A percentile compares a stretch with the other conserved stretches of the same genome.
Conservation (phyloP, 1,140 invertebrate genomes). For the Achatina immaculata region DNA sequence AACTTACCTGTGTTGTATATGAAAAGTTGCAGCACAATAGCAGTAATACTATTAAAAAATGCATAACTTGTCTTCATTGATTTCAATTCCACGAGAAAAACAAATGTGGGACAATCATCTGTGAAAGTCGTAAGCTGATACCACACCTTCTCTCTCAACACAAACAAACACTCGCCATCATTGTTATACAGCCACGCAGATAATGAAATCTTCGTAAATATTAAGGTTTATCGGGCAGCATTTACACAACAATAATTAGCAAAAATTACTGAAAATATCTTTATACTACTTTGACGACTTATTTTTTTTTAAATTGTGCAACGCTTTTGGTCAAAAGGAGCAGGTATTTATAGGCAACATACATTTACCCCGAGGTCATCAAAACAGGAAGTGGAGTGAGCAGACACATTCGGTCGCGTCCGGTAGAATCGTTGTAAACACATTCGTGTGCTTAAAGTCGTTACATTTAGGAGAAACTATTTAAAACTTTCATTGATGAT, state of each 20-base stretch:
- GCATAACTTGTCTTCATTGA: neutral
- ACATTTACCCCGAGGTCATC: neutral
- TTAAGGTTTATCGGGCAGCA: no score
- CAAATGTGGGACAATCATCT: neutral
- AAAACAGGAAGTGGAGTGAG: neutral
- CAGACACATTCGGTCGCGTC: neutral
- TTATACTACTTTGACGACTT: no score
- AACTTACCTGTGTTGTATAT: neutral
- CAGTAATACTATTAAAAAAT: neutral
- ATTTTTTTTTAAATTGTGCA: no score
- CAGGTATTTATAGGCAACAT: neutral
- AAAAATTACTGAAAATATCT: no score
- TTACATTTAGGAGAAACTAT: neutral
- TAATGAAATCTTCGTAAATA: no score
- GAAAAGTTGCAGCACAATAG: neutral
- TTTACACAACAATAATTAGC: no score
- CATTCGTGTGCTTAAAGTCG: neutral
- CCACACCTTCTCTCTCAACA: no score
- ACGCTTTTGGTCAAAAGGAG: no score
- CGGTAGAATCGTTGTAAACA: neutral
- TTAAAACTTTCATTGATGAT: neutral
- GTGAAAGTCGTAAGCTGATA: neutral
- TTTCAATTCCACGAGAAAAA: neutral
- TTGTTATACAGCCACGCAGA: no score
- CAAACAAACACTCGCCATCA: no score